phyloP scores from a whole-genome alignment of 37 sponge, comb jelly and placozoan genomes.

The Oscarella lobularis region DNA sequence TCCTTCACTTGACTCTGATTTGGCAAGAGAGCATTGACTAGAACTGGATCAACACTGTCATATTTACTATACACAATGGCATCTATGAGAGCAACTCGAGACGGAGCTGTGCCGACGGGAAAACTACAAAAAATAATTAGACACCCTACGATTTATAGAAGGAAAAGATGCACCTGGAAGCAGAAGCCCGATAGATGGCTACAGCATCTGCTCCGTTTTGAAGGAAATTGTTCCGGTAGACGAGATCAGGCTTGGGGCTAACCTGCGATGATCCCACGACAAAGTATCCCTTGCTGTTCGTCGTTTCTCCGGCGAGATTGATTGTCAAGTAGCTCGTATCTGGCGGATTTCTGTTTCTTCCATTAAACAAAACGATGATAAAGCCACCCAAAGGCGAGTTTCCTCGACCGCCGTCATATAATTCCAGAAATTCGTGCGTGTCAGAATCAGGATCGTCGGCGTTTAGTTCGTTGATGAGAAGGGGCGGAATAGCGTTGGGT shows the following conservation, averaged over 20 bases:
- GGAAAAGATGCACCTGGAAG: background rate
- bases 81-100: background rate
- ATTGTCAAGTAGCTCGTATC: background rate
- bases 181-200: background rate
- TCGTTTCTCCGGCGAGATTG: background rate
- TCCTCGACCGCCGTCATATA: background rate
- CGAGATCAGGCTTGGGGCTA: background rate
- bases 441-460: background rate
- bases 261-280: background rate
- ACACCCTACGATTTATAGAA: background rate
- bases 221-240: background rate
- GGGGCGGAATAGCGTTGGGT: background rate
- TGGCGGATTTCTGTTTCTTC: background rate
- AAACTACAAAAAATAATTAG: background rate
- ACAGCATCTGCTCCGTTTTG: conserved; percentile 4
- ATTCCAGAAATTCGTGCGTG: background rate
- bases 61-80: conserved; percentile 1
- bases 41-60: background rate
- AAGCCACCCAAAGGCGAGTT: background rate
- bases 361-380: background rate
- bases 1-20: background rate
- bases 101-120: background rate
- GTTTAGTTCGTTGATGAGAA: background rate
- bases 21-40: background rate
- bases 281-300: conserved; percentile 2